Evolutionary conservation across 2,797 vertebrate species (phyloP), one percentile per base, ranked within the genome.

Genomic region (Pempheris klunzingeri): DNA sequence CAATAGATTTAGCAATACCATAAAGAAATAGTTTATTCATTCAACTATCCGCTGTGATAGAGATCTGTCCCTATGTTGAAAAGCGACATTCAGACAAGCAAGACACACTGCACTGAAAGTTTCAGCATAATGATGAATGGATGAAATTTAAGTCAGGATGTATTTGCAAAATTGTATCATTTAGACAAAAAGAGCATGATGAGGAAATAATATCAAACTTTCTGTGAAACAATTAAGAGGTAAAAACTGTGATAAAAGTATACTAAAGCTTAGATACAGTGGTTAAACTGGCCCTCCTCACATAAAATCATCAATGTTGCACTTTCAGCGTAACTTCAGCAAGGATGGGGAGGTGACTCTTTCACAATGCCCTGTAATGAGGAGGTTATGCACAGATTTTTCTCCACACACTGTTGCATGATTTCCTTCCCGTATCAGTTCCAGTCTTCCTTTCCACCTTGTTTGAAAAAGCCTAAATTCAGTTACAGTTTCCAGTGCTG

Each of bases 401-500:
- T 63, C 73, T 53, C 74, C 41, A 53, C 76, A 78, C 64, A 79
- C 61, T 61, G 64, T 90, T 89, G 74, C 61, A 22, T 59, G 59
- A 75, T 69, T 68, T 76, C 43, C 65, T 65, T 18, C 49, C 58
- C 24, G 43, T 74, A 87, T 90, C 66, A 71, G 50, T 87, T 92
- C 76, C 68, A 90, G 78, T 76, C 34, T 7, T 80, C 17, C 46
- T 69, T 50, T 54, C 7, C 32, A n/a, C 2, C 11, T 59, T 36
- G 14, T 53, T 63, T 41, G 54, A 74, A 78, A 90, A 87, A 65
- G 61, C 53, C 66, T 90, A 46, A 82, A 85, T 88, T 84, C 86
- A 91, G 88, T 88, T 88, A 73, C 67, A 83, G 30, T 92, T 90
- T 92, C 90, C 84, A 83, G 77, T 41, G 3, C 83, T 76, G 71